A percentile compares a stretch with the other conserved stretches of the same genome.
These are phyloP conservation scores for Cremastinae sp. DNA, from an alignment of 2,888 invertebrate genomes.

Conservation along the genomic window DNA sequence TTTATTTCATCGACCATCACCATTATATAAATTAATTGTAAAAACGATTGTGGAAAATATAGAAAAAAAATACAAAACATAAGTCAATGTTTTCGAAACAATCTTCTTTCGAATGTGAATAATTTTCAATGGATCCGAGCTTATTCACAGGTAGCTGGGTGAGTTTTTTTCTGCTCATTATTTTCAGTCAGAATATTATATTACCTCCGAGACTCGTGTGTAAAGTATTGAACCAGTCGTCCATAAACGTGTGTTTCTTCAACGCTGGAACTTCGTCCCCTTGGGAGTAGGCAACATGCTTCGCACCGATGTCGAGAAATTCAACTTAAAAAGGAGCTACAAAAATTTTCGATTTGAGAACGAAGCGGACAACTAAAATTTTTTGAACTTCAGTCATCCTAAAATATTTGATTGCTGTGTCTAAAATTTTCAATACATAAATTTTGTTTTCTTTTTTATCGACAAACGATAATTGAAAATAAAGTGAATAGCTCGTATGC, in stretches of 20 bases:
- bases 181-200: conserved; percentile 51
- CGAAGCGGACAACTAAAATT: conserved; percentile 46
- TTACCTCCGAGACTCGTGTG: conserved; percentile 54
- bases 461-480: no score
- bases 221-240: conserved; percentile 44
- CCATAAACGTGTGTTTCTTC: neutral
- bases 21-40: neutral
- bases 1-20: no score
- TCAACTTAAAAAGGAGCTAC: no score
- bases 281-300: conserved; percentile 47
- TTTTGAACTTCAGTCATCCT: no score
- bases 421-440: no score
- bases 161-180: conserved; percentile 33
- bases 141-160: conserved; percentile 14
- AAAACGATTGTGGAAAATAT: neutral
- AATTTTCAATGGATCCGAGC: conserved; percentile 45
- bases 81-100: conserved; percentile 1
- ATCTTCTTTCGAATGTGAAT: conserved; percentile 41
- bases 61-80: neutral
- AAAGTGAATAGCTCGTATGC: no score
- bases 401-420: no score
- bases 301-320: conserved; percentile 41
- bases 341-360: no score
- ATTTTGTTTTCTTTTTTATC: no score
- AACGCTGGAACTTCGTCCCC: conserved; percentile 26